Evolutionary conservation across 1,140 invertebrate species (phyloP), one percentile per base, ranked within the genome.

Genomic region (Saccostrea glomerata): DNA sequence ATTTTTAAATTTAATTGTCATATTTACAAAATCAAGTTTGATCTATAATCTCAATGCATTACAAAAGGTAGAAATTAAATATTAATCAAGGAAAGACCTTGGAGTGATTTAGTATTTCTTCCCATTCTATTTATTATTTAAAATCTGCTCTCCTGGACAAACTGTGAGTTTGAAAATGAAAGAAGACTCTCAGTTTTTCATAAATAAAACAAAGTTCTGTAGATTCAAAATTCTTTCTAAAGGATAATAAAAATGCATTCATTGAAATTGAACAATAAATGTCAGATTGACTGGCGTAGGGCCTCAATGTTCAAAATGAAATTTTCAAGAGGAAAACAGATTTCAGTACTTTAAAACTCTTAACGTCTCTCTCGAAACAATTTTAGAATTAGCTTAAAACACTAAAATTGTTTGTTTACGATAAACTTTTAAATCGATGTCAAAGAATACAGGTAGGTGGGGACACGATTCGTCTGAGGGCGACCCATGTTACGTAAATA

Each of bases 371-470:
- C 25, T 23, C 23, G 30, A 77, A 77, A 77, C 70, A 77, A 77
- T 77, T 77, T 13, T 15, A 17, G 36, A 77, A 77, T 77, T 77
- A 77, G 70, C 70, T 77, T 77, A 77, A 77, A 77, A 77, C 25
- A 25, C 70, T 77, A 77, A 25, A 77, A 77, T 77, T 77, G 23
- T 77, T 77, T 77, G 70, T 77, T 77, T 77, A 77, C 70, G 70
- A 77, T 77, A 30, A 36, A 77, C 70, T 30, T 77, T 77, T 36
- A 77, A 77, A 25, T 36, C 25, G 20, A 30, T 36, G 70, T 30
- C 70, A 77, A 77, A 77, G 30, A 77, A 36, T 12, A 25, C 70
- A 36, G 25, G 70, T 77, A 36, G 60, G 70, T 36, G 70, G 70
- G 25, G 9, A 15, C 15, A 30, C 11, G 7, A 25, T 1, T 77